Evolutionary conservation across 2,113 vertebrate genomes (phyloP).

Genomic region (Candoia aspera): DNA sequence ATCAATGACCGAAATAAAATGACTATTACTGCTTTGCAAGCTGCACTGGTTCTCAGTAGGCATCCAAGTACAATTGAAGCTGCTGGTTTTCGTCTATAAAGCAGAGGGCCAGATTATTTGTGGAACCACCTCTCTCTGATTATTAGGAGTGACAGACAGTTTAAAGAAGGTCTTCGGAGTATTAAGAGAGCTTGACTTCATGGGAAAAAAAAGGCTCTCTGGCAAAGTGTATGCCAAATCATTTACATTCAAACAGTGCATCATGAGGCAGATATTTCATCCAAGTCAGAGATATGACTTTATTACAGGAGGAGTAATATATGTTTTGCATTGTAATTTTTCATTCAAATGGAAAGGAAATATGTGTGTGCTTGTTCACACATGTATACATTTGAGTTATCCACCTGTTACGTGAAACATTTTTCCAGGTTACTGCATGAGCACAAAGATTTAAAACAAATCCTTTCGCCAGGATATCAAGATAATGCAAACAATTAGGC

Average conservation of each 20-base stretch:
- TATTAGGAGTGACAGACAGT: background rate
- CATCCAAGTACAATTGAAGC: background rate
- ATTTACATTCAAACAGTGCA: background rate
- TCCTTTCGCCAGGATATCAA: background rate
- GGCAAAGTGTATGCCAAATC: background rate
- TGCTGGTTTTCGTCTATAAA: background rate
- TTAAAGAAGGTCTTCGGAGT: background rate
- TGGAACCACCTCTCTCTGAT: background rate
- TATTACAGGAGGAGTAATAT: background rate
- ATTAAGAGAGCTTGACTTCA: too few species aligned
- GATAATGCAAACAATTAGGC: background rate
- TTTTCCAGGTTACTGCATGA: background rate
- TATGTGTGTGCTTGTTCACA: background rate
- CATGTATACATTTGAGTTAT: background rate
- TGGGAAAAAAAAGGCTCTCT: background rate
- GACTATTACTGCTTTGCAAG: background rate
- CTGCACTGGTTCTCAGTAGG: background rate
- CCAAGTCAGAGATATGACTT: background rate
- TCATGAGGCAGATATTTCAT: background rate
- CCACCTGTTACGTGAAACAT: background rate
- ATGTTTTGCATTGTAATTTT: background rate
- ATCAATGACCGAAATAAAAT: background rate
- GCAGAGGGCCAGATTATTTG: background rate
- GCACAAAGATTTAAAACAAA: background rate
- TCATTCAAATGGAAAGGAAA: background rate